phyloP scores from a whole-genome alignment of 2,797 vertebrate genomes.

The Streptopelia turtur region DNA sequence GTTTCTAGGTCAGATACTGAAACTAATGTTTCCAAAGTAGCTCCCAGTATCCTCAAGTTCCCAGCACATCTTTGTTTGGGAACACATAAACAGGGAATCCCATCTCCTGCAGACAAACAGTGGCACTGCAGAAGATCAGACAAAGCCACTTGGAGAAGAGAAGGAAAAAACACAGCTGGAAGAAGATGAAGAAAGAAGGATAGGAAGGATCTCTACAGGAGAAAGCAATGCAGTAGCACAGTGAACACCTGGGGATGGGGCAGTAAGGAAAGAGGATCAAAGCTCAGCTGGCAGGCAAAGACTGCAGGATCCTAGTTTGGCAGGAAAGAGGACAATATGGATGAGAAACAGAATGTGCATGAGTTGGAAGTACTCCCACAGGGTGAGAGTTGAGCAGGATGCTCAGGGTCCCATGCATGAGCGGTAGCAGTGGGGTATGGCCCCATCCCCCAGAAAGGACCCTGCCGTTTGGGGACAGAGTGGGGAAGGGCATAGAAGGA shows the following conservation, averaged over 20 bases:
- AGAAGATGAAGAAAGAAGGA: neutral
- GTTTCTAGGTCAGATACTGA: neutral
- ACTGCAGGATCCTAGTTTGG: neutral
- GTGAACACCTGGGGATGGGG: neutral
- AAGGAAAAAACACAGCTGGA: neutral
- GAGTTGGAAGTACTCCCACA: neutral
- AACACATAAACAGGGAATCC: neutral
- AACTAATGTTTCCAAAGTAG: neutral
- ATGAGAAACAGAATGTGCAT: neutral
- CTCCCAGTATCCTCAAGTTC: neutral
- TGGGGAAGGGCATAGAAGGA: neutral
- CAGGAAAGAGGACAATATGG: neutral
- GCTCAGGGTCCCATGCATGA: fast-evolving
- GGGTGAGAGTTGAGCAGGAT: neutral
- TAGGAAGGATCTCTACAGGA: neutral
- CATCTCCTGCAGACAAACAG: neutral
- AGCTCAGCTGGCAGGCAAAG: neutral
- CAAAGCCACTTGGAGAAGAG: neutral
- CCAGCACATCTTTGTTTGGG: neutral
- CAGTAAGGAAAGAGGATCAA: neutral
- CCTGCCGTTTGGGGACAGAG: neutral
- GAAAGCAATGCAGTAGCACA: neutral
- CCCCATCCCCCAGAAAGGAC: neutral
- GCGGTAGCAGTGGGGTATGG: neutral
- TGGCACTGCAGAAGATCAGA: neutral